Evolutionary conservation across 1,140 invertebrate genomes (phyloP).

Genomic region (Uloborus diversus): DNA sequence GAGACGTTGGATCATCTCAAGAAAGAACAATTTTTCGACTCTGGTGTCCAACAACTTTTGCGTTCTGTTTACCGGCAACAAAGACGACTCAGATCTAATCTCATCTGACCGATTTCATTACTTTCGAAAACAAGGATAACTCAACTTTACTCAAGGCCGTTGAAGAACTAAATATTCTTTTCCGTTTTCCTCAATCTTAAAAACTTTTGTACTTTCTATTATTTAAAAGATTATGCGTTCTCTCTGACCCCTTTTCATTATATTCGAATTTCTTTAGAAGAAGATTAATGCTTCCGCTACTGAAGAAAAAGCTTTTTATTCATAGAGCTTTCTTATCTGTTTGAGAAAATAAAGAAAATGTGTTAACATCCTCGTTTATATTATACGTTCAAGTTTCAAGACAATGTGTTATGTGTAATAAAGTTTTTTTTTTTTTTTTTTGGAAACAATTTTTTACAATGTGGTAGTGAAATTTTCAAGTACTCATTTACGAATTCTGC

Average conservation of each 20-base stretch:
- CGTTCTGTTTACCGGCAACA: slow-evolving; percentile 48
- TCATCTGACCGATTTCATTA: slow-evolving; percentile 5
- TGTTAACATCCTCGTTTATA: too few species aligned
- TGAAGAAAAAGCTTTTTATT: neutral
- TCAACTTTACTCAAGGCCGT: slow-evolving; percentile 2
- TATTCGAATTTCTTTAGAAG: neutral
- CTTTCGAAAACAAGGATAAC: slow-evolving; percentile 29
- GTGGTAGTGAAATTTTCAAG: too few species aligned
- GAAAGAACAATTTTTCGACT: neutral
- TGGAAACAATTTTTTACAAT: too few species aligned
- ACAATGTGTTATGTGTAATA: too few species aligned
- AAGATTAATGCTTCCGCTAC: neutral
- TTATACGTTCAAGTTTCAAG: too few species aligned
- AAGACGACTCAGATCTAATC: slow-evolving; percentile 37
- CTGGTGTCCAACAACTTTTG: slow-evolving; percentile 28
- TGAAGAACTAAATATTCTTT: neutral
- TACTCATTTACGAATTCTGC: too few species aligned
- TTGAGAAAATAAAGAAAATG: too few species aligned
- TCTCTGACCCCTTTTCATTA: neutral
- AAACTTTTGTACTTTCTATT: neutral
- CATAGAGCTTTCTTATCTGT: neutral
- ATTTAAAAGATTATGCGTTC: neutral
- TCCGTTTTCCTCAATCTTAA: slow-evolving; percentile 1
- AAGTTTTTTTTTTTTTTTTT: too few species aligned
- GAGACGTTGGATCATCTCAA: neutral